Evolutionary conservation across 2,797 vertebrate species (phyloP).

Genomic region (Lutjanus argentimaculatus): DNA sequence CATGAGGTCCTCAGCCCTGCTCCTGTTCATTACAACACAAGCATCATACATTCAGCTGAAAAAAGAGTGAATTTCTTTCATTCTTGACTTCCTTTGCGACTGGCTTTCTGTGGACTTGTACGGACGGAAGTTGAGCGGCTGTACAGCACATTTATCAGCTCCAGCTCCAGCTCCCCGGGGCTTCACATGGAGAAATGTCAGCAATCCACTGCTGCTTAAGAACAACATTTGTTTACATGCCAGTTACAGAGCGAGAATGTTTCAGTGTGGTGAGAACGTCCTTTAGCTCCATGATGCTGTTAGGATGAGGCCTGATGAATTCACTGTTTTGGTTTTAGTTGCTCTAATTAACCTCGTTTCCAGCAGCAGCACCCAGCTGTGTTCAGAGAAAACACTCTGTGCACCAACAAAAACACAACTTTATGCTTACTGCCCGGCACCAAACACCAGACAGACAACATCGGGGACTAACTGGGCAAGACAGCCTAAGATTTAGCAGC

Average conservation of each 20-base stretch:
- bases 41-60: not conserved
- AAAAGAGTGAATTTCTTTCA: slow-evolving; percentile 8
- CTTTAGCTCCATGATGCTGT: not conserved
- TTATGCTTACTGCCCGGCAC: not conserved
- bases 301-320: not conserved
- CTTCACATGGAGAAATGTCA: not conserved
- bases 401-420: not conserved
- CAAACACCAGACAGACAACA: not conserved
- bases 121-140: slow-evolving; percentile 2
- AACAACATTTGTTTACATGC: not conserved
- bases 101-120: slow-evolving; percentile 1
- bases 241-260: not conserved
- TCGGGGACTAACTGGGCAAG: not conserved
- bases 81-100: slow-evolving; percentile 1
- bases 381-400: not conserved
- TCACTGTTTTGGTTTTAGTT: not conserved
- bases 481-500: not conserved
- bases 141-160: slow-evolving; percentile 4
- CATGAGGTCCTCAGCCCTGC: not conserved
- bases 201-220: not conserved
- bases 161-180: slow-evolving; percentile 1
- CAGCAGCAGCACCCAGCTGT: not conserved
- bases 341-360: not conserved
- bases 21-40: not conserved
- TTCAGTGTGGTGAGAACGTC: not conserved